Conservation (phyloP, 2,797 vertebrate genomes). For the Dipus sagitta region DNA sequence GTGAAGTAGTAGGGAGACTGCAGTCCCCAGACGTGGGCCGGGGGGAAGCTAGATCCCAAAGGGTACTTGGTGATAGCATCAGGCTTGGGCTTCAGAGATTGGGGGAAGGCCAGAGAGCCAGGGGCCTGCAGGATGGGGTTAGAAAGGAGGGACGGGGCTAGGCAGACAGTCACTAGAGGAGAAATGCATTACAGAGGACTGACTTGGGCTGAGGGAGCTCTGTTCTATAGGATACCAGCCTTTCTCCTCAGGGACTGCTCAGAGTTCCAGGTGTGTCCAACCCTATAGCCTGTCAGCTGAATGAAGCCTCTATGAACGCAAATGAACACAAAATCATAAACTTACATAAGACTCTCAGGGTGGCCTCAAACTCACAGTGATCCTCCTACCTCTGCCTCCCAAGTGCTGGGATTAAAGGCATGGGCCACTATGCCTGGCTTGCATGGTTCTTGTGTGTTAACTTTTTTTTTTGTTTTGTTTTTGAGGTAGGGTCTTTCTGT, state of each 20-base stretch:
- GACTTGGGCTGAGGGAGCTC: not conserved
- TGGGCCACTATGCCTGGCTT: no score
- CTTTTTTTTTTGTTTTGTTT: no score
- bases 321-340: no score
- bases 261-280: not conserved
- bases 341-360: no score
- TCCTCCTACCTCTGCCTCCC: no score
- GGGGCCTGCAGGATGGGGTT: not conserved
- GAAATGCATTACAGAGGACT: no score
- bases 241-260: not conserved
- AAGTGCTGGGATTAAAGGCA: no score
- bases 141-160: not conserved
- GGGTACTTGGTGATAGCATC: not conserved
- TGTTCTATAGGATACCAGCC: fast-evolving
- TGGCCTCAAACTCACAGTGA: no score
- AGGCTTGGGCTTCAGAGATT: not conserved
- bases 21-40: not conserved
- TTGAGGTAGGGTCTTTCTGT: no score
- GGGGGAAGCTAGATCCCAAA: not conserved
- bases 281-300: no score
- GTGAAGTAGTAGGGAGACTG: not conserved
- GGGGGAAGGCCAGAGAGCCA: not conserved
- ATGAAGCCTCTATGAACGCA: no score
- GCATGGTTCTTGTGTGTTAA: no score
- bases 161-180: not conserved